Evolutionary conservation across 1,140 invertebrate species (phyloP).

Genomic region (Pteromalus puparum): DNA sequence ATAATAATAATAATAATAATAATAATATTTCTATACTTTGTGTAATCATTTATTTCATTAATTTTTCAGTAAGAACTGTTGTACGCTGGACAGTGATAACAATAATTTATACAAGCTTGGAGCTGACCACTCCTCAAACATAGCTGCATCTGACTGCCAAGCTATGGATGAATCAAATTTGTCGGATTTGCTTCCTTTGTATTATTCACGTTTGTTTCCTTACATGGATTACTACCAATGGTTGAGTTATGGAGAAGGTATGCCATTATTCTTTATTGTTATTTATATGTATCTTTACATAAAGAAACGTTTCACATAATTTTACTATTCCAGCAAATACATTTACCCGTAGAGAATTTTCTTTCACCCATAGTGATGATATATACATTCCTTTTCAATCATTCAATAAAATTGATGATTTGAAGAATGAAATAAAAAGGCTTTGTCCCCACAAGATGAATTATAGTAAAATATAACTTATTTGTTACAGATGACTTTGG

Average conservation of each 20-base stretch:
- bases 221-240: conserved; percentile 89
- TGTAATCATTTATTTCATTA: conserved; percentile 50
- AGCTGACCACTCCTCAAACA: too few relatives aligned
- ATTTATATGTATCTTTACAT: conserved; percentile 30
- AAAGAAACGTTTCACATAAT: conserved; percentile 36
- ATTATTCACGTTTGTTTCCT: conserved; percentile 94
- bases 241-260: conserved; percentile 90
- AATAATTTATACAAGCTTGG: background rate
- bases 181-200: conserved; percentile 73
- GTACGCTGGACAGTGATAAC: conserved; percentile 86
- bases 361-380: conserved; percentile 95
- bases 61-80: conserved; percentile 87
- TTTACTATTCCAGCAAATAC: conserved; percentile 78
- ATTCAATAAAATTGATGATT: conserved; percentile 87
- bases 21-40: conserved; percentile 46
- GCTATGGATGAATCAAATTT: conserved; percentile 61
- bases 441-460: conserved; percentile 61
- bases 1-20: too few relatives aligned
- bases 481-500: conserved; percentile 91
- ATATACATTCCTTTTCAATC: conserved; percentile 95
- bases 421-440: conserved; percentile 88
- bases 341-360: conserved; percentile 93
- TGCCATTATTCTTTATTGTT: conserved; percentile 54
- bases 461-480: background rate
- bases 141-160: conserved; percentile 17